These are phyloP conservation scores for Cremastinae sp. DNA, from an alignment of 2,888 invertebrate genomes.

Conservation along the genomic window DNA sequence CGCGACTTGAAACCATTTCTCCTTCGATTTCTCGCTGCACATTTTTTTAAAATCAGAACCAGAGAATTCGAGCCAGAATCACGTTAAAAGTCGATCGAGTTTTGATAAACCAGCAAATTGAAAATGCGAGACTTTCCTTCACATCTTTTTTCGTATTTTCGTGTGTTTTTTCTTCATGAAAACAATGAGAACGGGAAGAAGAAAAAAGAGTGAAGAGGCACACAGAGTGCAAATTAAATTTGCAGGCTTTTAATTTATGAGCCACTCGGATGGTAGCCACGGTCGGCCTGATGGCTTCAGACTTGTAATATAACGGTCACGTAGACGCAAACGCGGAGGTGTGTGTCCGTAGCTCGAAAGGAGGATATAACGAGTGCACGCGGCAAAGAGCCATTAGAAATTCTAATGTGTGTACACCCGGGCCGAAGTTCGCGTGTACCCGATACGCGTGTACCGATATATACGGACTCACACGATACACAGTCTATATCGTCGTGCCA, in stretches of 20 bases:
- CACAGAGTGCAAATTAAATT: slow-evolving; percentile 40
- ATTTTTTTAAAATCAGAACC: too few species aligned
- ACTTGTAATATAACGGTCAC: background rate
- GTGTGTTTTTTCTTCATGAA: too few species aligned
- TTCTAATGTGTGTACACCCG: slow-evolving; percentile 46
- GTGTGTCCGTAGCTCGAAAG: slow-evolving; percentile 13
- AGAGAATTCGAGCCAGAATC: too few species aligned
- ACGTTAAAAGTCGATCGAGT: too few species aligned
- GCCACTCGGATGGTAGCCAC: slow-evolving; percentile 17
- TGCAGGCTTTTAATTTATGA: slow-evolving; percentile 48
- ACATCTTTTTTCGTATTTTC: too few species aligned
- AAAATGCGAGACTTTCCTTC: background rate
- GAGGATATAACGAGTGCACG: slow-evolving; percentile 45
- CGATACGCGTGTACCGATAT: slow-evolving; percentile 7
- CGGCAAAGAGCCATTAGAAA: slow-evolving; percentile 53
- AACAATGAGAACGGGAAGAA: background rate
- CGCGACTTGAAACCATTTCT: too few species aligned
- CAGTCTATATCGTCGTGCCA: slow-evolving; percentile 1
- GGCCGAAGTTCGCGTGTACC: slow-evolving; percentile 24
- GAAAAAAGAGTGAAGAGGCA: background rate
- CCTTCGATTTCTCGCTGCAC: too few species aligned
- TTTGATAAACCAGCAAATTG: too few species aligned
- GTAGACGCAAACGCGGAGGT: background rate
- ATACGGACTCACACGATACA: too few species aligned
- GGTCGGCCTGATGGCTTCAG: slow-evolving; percentile 11